A percentile compares a stretch with the other conserved stretches of the same genome.
phyloP scores from a whole-genome alignment of 1,140 invertebrate species.

The Drepana arcuata region DNA sequence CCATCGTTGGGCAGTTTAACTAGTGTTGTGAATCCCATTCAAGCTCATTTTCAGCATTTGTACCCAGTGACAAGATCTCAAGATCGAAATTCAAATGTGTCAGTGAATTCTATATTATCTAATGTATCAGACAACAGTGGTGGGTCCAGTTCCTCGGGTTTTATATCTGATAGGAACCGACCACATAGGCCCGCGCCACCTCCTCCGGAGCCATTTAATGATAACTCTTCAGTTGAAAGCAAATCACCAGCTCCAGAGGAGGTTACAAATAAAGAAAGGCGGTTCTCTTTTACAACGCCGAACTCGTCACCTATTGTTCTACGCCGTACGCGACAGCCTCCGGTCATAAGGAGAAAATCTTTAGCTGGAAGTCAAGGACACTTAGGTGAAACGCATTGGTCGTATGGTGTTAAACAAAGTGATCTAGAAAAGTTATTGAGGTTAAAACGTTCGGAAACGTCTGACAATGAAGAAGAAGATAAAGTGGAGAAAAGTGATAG shows the following conservation, averaged over 20 bases:
- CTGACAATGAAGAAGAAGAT: conserved; percentile 49
- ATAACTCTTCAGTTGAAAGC: conserved; percentile 35
- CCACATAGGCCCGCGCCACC: conserved; percentile 57
- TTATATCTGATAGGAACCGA: conserved; percentile 57
- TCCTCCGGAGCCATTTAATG: conserved; percentile 49
- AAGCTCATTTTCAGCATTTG: conserved; percentile 48
- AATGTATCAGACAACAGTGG: conserved; percentile 56
- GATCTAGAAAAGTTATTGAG: conserved; percentile 59
- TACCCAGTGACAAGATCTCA: conserved; percentile 40
- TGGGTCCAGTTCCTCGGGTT: conserved; percentile 59
- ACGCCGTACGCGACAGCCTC: conserved; percentile 50
- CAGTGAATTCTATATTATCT: conserved; percentile 62
- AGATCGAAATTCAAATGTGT: conserved; percentile 59
- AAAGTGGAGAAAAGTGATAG: conserved; percentile 23
- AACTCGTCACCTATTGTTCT: conserved; percentile 44
- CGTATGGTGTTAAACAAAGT: conserved; percentile 59
- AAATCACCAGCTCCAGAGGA: conserved; percentile 36
- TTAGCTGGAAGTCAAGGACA: conserved; percentile 34
- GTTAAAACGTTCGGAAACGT: conserved; percentile 50
- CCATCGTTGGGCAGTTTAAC: conserved; percentile 42
- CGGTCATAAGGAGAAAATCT: conserved; percentile 58
- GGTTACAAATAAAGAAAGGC: conserved; percentile 24
- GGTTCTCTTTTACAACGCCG: conserved; percentile 45
- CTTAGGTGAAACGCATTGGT: conserved; percentile 54
- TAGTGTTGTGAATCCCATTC: conserved; percentile 51